Evolutionary conservation across 2,797 vertebrate genomes (phyloP).

Genomic region (Mico argentatus): DNA sequence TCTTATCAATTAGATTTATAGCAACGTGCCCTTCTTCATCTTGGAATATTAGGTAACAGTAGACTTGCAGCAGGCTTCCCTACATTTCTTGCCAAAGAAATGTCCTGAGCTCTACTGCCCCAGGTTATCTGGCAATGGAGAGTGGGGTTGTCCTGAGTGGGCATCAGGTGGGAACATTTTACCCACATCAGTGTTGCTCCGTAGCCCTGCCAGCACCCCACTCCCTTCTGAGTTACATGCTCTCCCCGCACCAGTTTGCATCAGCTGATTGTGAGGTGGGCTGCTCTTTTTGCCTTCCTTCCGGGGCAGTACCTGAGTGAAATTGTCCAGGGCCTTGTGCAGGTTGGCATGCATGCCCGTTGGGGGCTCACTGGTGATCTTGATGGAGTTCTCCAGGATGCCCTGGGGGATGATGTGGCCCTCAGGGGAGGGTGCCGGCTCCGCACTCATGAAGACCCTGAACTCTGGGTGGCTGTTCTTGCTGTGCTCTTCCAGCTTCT

Average conservation of each 20-base stretch:
- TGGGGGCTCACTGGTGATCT: conserved; percentile 95
- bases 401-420: conserved; percentile 95
- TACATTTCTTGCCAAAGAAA: not conserved
- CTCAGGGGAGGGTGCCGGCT: conserved; percentile 90
- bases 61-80: not conserved
- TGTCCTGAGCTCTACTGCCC: not conserved
- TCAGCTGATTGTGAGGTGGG: not conserved
- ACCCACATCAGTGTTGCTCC: not conserved
- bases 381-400: conserved; percentile 95
- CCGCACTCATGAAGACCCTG: conserved; percentile 94
- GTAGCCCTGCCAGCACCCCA: fast-evolving
- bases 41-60: not conserved
- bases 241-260: too few relatives aligned
- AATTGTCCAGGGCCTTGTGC: conserved; percentile 97
- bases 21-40: not conserved
- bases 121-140: not conserved
- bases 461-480: conserved; percentile 89
- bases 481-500: conserved; percentile 91
- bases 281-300: not conserved
- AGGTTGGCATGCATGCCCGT: conserved; percentile 94
- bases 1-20: fast-evolving
- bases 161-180: not conserved
- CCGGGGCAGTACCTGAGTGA: conserved; percentile 90
- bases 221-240: too few relatives aligned
- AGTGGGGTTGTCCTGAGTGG: not conserved